Evolutionary conservation across 2,888 invertebrate species (phyloP).

Genomic region (Thymelicus sylvestris): DNA sequence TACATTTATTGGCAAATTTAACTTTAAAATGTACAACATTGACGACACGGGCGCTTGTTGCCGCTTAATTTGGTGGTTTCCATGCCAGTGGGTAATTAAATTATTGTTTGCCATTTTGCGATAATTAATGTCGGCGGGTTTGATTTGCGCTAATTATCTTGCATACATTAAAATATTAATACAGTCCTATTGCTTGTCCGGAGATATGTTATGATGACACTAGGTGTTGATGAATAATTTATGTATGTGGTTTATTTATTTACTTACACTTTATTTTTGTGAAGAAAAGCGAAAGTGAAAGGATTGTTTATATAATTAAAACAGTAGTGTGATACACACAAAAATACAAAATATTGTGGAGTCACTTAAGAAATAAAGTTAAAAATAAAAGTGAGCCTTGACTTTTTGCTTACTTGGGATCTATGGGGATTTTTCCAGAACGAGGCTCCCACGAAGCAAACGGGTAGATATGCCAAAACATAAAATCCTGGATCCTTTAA

Average conservation of each 20-base stretch:
- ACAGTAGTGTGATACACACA: too few relatives aligned
- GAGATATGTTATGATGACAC: slow-evolving; percentile 28
- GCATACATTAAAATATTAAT: slow-evolving; percentile 70
- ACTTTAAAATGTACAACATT: slow-evolving; percentile 55
- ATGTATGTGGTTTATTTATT: not conserved
- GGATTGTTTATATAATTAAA: too few relatives aligned
- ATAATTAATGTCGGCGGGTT: slow-evolving; percentile 79
- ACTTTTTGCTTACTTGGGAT: too few relatives aligned
- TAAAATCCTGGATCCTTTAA: too few relatives aligned
- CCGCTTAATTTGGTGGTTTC: slow-evolving; percentile 77
- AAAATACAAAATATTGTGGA: too few relatives aligned
- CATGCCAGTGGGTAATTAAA: slow-evolving; percentile 76
- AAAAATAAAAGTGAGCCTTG: too few relatives aligned
- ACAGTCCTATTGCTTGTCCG: slow-evolving; percentile 47
- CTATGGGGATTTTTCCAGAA: too few relatives aligned
- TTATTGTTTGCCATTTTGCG: slow-evolving; percentile 80
- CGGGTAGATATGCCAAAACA: too few relatives aligned
- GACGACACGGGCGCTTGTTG: slow-evolving; percentile 60
- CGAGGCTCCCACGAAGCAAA: too few relatives aligned
- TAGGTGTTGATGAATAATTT: not conserved
- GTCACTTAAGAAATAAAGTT: too few relatives aligned
- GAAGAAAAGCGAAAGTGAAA: too few relatives aligned
- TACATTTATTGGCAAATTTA: slow-evolving; percentile 34
- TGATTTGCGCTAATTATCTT: slow-evolving; percentile 81
- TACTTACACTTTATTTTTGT: not conserved